Conservation (phyloP, 2,888 invertebrate species). For the Beris morrisii region DNA sequence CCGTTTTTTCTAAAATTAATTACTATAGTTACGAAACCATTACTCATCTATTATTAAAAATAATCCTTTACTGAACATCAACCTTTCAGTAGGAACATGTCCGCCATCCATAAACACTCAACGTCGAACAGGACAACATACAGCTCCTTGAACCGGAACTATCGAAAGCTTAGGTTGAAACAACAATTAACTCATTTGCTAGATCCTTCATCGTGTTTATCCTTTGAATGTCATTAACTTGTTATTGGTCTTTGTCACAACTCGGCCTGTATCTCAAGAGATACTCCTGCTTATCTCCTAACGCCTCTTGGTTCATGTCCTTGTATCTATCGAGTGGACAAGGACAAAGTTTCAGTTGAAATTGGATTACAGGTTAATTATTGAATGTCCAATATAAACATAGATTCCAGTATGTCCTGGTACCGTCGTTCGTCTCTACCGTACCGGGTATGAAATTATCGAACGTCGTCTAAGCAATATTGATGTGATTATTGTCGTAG, state of each 20-base stretch:
- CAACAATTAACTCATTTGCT: constrained; percentile 31
- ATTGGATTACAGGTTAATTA: constrained; percentile 32
- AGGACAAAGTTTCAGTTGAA: constrained; percentile 18
- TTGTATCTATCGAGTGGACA: neutral
- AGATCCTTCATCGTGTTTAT: constrained; percentile 23
- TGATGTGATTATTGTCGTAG: constrained; percentile 18
- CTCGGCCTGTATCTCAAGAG: no score
- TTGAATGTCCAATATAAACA: constrained; percentile 20
- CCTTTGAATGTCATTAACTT: constrained; percentile 27
- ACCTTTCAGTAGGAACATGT: no score
- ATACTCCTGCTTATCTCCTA: no score
- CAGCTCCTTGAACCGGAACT: neutral
- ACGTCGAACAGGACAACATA: no score
- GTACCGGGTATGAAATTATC: constrained; percentile 2
- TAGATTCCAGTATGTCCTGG: no score
- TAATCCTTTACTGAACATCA: no score
- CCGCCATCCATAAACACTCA: no score
- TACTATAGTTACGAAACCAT: no score
- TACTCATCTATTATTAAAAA: no score
- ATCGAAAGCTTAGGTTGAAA: constrained; percentile 14
- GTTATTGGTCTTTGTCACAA: constrained; percentile 29
- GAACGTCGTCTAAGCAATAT: constrained; percentile 10
- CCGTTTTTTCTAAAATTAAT: no score
- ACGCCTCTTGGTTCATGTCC: no score
- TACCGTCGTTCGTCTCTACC: neutral